Base-by-base conservation (phyloP, 2,888 invertebrate species). In the Hipparchia semele region DNA sequence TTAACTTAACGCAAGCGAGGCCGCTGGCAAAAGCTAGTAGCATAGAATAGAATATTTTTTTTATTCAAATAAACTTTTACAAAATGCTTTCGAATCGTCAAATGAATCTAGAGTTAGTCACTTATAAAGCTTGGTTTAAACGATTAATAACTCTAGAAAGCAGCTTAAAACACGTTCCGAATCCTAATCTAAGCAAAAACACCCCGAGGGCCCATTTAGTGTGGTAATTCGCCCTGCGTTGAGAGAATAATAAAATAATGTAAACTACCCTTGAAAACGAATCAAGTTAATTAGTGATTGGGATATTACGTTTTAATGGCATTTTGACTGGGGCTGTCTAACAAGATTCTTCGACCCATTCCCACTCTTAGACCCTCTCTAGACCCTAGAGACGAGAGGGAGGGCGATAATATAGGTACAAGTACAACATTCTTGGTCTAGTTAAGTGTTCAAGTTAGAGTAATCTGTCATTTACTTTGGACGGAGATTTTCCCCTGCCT, bases 231-330 rank as follows among this genome's bases (percentile, higher is more conserved):
- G n/a, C 46, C 33, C 49, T 23, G 49, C 68, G 68, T 60, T 69
- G 59, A 49, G 39, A 60, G 68, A 60, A 69, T 69, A 49, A 60
- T 69, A 60, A 49, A 49, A 49, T 49, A 68, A 51, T 51, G 59
- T 13, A 49, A 68, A 59, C 56, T 56, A 61, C n/a, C n/a, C 61
- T 33, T 61, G 45, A 61, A 61, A 61, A 39, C 39, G 45, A 45
- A 61, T 13, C 56, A 56, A 56, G 56, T 56, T 56, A 39, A 39
- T 39, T 56, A n/a, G 8, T 56, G 13, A 6, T 56, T 56, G 56
- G 13, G 13, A 56, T 13, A 56, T 56, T 56, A 56, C 2, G 13
- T 56, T 56, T 56, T 23, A 56, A 56, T 56, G 56, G 13, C 13
- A 56, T 56, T 56, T 56, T 23, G 56, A 13, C 56, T 13, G 13